Conservation (phyloP, 2,888 invertebrate genomes). For the Melikaiella ostensackeni region DNA sequence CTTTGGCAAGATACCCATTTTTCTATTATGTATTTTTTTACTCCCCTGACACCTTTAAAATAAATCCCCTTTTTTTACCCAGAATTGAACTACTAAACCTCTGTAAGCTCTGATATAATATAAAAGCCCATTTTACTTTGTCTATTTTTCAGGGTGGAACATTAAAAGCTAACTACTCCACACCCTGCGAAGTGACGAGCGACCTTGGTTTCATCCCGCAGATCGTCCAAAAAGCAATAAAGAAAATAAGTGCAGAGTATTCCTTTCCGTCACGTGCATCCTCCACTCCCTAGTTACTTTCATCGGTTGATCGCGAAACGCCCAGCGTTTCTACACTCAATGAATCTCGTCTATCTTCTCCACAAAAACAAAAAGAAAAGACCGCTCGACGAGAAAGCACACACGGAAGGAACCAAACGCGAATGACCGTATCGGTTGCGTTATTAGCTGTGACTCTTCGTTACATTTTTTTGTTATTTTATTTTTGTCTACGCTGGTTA, state of each 20-base stretch:
- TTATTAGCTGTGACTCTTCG: conserved; percentile 29
- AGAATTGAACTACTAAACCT: too few species aligned
- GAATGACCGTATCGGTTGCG: conserved; percentile 38
- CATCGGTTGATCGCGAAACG: conserved; percentile 1
- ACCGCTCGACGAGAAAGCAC: conserved; percentile 12
- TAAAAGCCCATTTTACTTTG: neutral
- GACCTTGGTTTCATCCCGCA: neutral
- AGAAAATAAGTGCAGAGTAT: conserved; percentile 27
- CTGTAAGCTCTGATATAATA: too few species aligned
- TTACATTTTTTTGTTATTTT: conserved; percentile 28
- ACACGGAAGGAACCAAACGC: conserved; percentile 32
- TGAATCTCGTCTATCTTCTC: neutral
- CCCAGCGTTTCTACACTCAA: neutral
- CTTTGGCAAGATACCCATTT: too few species aligned
- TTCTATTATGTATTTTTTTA: too few species aligned
- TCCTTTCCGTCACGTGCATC: neutral
- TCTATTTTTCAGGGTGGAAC: conserved; percentile 24
- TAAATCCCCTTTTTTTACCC: too few species aligned
- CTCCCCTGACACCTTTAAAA: too few species aligned
- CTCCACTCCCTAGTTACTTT: conserved; percentile 6
- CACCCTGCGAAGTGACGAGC: neutral
- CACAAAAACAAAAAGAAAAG: conserved; percentile 3
- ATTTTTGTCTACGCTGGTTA: conserved; percentile 22
- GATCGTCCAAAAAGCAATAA: conserved; percentile 32
- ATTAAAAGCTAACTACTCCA: conserved; percentile 33